Percentiles rank a stretch among this genome's conserved stretches.
These are phyloP conservation scores for Cossypha niveicapilla DNA, from an alignment of 2,797 vertebrate genomes.

Conservation along the genomic window DNA sequence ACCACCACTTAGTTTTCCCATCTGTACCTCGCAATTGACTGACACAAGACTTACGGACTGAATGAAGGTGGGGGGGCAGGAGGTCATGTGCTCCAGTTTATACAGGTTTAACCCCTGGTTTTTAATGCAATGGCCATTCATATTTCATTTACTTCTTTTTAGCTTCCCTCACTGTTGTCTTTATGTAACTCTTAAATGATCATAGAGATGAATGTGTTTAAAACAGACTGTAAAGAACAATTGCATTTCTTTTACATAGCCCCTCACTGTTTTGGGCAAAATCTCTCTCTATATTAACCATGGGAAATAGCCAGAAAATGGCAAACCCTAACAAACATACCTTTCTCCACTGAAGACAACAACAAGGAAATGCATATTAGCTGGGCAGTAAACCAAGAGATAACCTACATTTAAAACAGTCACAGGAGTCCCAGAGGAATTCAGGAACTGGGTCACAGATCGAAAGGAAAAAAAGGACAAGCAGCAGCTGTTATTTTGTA, in stretches of 20 bases:
- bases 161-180: background rate
- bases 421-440: constrained; percentile 17
- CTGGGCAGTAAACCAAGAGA: constrained; percentile 41
- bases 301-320: constrained; percentile 19
- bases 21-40: background rate
- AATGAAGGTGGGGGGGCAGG: fast-evolving
- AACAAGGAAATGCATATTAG: constrained; percentile 47
- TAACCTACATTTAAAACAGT: constrained; percentile 40
- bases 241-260: constrained; percentile 11
- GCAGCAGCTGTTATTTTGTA: constrained; percentile 29
- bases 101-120: background rate
- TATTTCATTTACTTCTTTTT: background rate
- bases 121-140: background rate
- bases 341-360: background rate
- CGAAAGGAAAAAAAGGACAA: background rate
- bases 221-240: constrained; percentile 51
- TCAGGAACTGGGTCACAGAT: constrained; percentile 51
- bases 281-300: constrained; percentile 1
- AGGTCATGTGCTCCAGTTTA: background rate
- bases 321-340: background rate
- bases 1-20: background rate
- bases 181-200: background rate
- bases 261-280: background rate
- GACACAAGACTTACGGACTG: background rate
- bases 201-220: constrained; percentile 7